Base-by-base conservation (phyloP, 2,797 vertebrate species). In the Myotis vivesi region DNA sequence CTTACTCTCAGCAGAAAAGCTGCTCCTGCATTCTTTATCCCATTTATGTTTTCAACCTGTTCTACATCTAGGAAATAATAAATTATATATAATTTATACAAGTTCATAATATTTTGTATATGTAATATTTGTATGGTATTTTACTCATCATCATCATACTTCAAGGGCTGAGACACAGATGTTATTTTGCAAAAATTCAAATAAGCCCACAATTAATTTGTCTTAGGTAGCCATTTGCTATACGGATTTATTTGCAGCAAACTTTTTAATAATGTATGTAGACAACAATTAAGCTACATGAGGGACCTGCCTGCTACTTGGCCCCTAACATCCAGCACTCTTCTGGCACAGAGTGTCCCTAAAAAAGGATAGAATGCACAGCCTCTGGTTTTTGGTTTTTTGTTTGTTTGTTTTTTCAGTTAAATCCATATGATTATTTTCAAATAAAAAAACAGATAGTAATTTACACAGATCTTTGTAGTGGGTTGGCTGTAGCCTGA, bases 151-250 rank as follows among this genome's bases (percentile, higher is more conserved):
- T 64, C 68, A 36, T 51, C 3, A 4, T 83, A 72, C 33, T 75
- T 89, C 33, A 87, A 88, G n/a, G 41, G 3, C 41, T 49, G 23
- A 90, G 57, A 76, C 44, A 83, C 8, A 36, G 16, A 15, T 23
- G 5, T 25, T 87, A 36, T 94, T 96, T 89, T 83, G 30, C 13
- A 51, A 59, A 92, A 87, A 80, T 92, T 93, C 91, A 95, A 92
- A 82, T 85, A 57, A 88, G 8, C 51, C 66, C 46, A 64, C 9
- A 81, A 75, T 73, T 89, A 73, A 44, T 91, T 82, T 88, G 51
- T 85, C 91, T 87, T 91, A 64, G 28, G 46, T 79, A 75, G 55
- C 49, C 19, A 64, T 89, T 95, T 94, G 30, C 57, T 33, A 10
- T 89, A 38, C 41, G 44, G 41, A 86, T 88, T 94, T 66, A 75